phyloP scores from a whole-genome alignment of 2,113 vertebrate species.

The Colaptes auratus region DNA sequence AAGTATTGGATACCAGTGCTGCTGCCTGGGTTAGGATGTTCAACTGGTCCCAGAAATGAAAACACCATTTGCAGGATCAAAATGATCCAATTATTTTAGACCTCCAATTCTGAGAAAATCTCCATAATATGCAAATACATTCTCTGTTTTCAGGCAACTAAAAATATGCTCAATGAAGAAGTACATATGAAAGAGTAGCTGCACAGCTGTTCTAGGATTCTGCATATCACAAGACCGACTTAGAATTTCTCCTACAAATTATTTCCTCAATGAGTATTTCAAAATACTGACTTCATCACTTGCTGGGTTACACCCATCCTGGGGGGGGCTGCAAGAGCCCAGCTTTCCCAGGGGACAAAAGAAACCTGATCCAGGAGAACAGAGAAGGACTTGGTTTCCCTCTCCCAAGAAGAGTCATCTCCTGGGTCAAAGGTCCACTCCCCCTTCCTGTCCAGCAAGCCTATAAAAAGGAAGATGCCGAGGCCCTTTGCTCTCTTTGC shows the following conservation, averaged over 20 bases:
- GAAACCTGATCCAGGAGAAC: too few species aligned
- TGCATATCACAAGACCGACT: background rate
- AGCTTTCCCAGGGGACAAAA: too few species aligned
- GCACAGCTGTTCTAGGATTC: background rate
- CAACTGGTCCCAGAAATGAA: background rate
- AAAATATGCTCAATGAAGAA: background rate
- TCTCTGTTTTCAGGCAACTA: background rate
- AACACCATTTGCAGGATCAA: background rate
- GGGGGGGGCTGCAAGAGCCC: too few species aligned
- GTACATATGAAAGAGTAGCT: background rate
- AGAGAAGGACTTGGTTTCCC: too few species aligned
- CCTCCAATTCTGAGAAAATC: background rate
- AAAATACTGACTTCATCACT: background rate
- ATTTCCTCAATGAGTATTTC: background rate
- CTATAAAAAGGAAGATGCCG: too few species aligned
- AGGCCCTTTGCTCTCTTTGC: too few species aligned
- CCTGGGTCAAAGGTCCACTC: too few species aligned
- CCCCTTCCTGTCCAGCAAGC: too few species aligned
- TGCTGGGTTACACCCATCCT: too few species aligned
- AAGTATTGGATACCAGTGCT: fast-evolving
- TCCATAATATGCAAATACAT: background rate
- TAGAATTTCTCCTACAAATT: background rate
- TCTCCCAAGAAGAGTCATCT: too few species aligned
- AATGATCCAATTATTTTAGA: fast-evolving
- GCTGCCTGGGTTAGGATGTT: background rate